These are phyloP conservation scores for Azemiops feae DNA, from an alignment of 2,113 vertebrate species.

Conservation along the genomic window DNA sequence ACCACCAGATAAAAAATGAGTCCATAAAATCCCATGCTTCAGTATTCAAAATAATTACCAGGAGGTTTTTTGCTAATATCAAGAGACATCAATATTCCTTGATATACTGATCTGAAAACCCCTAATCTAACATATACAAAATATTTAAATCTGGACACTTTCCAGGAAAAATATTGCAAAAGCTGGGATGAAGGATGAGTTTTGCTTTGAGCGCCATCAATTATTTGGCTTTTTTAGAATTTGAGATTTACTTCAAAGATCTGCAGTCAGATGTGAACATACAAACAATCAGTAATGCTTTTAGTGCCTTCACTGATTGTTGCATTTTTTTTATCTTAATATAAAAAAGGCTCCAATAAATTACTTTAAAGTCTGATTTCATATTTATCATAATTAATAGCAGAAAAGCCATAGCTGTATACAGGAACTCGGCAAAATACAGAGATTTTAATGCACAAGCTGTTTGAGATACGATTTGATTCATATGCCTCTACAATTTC, in stretches of 20 bases:
- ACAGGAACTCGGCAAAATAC: not conserved
- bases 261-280: conserved; percentile 28
- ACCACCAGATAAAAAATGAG: not conserved
- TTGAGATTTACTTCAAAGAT: not conserved
- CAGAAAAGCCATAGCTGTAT: not conserved
- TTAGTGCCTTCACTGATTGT: not conserved
- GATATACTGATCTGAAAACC: not conserved
- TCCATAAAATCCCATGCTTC: not conserved
- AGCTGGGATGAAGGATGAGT: not conserved
- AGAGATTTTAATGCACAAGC: not conserved
- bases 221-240: conserved; percentile 18
- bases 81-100: conserved; percentile 1
- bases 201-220: not conserved
- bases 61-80: not conserved
- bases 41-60: not conserved
- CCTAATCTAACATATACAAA: not conserved
- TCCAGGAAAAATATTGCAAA: not conserved
- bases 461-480: conserved; percentile 24
- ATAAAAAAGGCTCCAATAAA: not conserved
- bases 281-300: conserved; percentile 22
- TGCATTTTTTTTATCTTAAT: not conserved
- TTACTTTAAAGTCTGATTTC: conserved; percentile 15
- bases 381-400: not conserved
- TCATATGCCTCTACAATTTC: conserved; percentile 14
- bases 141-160: not conserved